A percentile compares a stretch with the other conserved stretches of the same genome.
Conservation (phyloP, 2,113 vertebrate genomes). For the Stictonetta naevosa region DNA sequence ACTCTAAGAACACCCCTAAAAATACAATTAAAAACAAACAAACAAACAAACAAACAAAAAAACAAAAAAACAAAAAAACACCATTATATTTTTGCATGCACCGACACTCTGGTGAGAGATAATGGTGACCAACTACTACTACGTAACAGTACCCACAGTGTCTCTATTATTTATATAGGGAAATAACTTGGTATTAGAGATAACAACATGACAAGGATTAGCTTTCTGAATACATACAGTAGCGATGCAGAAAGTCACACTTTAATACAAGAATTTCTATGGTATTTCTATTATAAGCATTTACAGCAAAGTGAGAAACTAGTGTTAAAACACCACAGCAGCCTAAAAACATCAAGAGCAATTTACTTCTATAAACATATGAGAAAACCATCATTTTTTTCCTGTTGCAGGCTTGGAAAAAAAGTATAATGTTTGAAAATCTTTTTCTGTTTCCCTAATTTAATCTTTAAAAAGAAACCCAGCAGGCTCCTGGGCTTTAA, state of each 20-base stretch:
- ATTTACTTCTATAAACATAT: slow-evolving; percentile 5
- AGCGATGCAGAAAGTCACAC: background rate
- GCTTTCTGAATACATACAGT: background rate
- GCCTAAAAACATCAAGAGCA: background rate
- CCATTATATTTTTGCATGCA: background rate
- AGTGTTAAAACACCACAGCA: background rate
- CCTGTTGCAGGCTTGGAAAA: background rate
- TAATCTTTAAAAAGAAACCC: background rate
- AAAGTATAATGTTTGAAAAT: background rate
- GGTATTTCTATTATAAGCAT: background rate
- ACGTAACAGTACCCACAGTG: background rate
- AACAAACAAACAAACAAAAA: too few species aligned
- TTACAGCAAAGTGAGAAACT: background rate
- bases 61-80: background rate
- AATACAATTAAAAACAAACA: background rate
- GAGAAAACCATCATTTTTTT: background rate
- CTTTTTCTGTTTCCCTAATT: background rate
- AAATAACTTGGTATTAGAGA: background rate
- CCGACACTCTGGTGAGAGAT: background rate
- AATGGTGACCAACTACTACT: background rate
- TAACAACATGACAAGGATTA: background rate
- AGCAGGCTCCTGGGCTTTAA: background rate
- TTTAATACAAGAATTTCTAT: background rate
- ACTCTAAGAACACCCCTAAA: background rate
- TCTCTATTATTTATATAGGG: background rate